Evolutionary conservation across 2,888 invertebrate species (phyloP).

Genomic region (Acutogordius australiensis): DNA sequence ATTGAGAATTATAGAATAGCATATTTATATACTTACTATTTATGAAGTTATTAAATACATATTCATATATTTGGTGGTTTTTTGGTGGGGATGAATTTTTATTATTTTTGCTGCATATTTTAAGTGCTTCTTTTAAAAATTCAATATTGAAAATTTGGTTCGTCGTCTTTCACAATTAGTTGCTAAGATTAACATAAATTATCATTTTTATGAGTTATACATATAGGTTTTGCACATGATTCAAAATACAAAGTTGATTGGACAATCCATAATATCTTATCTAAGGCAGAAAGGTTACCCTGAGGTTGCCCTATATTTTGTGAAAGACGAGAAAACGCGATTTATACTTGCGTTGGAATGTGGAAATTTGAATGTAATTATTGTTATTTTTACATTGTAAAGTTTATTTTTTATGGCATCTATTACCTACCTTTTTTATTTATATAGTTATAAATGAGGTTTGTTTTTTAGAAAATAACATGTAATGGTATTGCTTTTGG

Average conservation of each 20-base stretch:
- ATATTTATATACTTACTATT: too few relatives aligned
- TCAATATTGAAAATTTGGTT: too few relatives aligned
- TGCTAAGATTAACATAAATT: too few relatives aligned
- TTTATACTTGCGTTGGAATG: constrained; percentile 83
- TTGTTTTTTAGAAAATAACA: too few relatives aligned
- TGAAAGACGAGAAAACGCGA: constrained; percentile 85
- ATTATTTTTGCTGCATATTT: background rate
- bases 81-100: too few relatives aligned
- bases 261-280: constrained; percentile 93
- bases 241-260: constrained; percentile 69
- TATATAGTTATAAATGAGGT: background rate
- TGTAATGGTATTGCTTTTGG: too few relatives aligned
- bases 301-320: constrained; percentile 90
- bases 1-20: too few relatives aligned
- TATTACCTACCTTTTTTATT: background rate
- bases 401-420: background rate
- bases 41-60: too few relatives aligned
- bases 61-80: too few relatives aligned
- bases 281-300: constrained; percentile 95
- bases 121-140: too few relatives aligned
- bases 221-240: constrained; percentile 47
- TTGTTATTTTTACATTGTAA: background rate
- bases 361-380: constrained; percentile 63
- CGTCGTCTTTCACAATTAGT: too few relatives aligned
- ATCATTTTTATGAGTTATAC: too few relatives aligned